phyloP scores from a whole-genome alignment of 2,888 invertebrate genomes.

The Andricus curvator region DNA sequence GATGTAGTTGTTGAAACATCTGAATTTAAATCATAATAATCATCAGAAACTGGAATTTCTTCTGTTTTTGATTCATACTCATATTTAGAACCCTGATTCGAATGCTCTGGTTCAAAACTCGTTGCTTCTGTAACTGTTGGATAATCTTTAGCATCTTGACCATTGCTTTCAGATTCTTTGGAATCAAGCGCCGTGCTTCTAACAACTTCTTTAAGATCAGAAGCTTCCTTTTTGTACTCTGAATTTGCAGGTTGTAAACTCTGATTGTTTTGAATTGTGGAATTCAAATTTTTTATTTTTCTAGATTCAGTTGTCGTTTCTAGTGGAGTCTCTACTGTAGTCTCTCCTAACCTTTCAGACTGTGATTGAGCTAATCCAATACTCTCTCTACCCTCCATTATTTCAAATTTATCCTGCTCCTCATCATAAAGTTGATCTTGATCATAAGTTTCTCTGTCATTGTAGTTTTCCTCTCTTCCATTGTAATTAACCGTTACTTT shows the following conservation, averaged over 20 bases:
- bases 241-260: not conserved
- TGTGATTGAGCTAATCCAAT: slow-evolving; percentile 56
- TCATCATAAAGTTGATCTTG: slow-evolving; percentile 49
- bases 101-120: not conserved
- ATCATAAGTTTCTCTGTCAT: slow-evolving; percentile 15
- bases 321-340: not conserved
- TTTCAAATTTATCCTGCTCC: slow-evolving; percentile 47
- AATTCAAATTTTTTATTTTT: not conserved
- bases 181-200: not conserved
- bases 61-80: not conserved
- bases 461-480: not conserved
- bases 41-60: slow-evolving; percentile 3
- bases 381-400: slow-evolving; percentile 60
- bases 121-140: no score
- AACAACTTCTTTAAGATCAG: not conserved
- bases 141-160: no score
- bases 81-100: not conserved
- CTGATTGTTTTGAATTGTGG: not conserved
- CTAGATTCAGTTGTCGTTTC: not conserved
- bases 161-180: not conserved
- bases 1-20: not conserved
- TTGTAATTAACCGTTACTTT: not conserved
- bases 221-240: not conserved
- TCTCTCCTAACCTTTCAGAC: slow-evolving; percentile 43
- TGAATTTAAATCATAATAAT: not conserved